Percentiles rank a stretch among this genome's conserved stretches.
These are phyloP conservation scores for Vanacampus margaritifer DNA, from an alignment of 2,113 vertebrate genomes.

Conservation along the genomic window DNA sequence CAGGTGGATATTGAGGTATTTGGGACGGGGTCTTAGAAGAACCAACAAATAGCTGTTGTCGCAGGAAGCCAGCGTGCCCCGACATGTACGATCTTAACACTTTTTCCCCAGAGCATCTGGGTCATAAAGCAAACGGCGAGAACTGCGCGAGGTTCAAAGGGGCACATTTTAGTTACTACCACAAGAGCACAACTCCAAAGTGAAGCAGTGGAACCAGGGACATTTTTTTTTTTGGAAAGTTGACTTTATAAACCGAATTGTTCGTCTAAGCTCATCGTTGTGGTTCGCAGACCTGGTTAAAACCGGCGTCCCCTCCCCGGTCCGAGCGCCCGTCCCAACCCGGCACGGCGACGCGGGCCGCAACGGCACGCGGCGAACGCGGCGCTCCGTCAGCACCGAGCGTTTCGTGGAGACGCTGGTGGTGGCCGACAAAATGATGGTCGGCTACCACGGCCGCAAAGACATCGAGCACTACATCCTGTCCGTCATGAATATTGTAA, in stretches of 20 bases:
- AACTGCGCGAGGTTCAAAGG: constrained; percentile 57
- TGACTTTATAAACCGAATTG: constrained; percentile 1
- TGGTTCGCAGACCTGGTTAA: constrained; percentile 75
- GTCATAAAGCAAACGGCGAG: constrained; percentile 63
- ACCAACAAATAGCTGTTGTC: constrained; percentile 56
- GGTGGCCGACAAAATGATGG: constrained; percentile 99
- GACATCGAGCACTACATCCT: constrained; percentile 98
- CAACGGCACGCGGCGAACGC: constrained; percentile 68
- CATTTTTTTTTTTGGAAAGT: no score
- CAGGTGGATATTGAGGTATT: constrained; percentile 66
- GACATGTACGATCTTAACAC: constrained; percentile 59
- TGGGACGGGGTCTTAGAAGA: constrained; percentile 59
- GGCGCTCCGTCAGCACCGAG: constrained; percentile 90
- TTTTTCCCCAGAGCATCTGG: constrained; percentile 68
- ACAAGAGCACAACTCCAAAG: constrained; percentile 6
- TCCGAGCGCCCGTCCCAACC: constrained; percentile 58
- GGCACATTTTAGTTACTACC: constrained; percentile 14
- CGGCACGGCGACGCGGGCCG: constrained; percentile 55
- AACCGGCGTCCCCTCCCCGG: constrained; percentile 59
- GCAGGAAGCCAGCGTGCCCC: constrained; percentile 60
- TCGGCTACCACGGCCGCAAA: constrained; percentile 96
- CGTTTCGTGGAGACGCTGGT: constrained; percentile 96
- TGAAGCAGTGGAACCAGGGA: no score
- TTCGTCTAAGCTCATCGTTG: not conserved
- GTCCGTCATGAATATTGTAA: constrained; percentile 99